Evolutionary conservation across 64 coral and sea anemone species (phyloP).

Genomic region (Catalaphyllia jardinei): DNA sequence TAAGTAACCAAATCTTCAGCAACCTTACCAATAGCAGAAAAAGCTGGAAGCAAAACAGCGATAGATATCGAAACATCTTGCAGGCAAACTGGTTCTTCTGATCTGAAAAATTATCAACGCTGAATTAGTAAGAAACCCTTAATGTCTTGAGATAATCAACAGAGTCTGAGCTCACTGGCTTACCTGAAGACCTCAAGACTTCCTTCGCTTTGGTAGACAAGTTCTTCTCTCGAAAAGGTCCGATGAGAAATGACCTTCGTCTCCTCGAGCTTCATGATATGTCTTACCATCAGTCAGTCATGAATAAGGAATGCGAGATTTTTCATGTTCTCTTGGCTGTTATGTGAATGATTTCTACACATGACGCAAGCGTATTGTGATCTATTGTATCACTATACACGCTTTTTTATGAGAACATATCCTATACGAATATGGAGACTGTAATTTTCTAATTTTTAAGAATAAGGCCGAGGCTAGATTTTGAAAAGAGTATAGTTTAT

Average conservation of each 20-base stretch:
- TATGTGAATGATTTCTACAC: too few species aligned
- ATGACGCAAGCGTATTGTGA: too few species aligned
- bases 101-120: background rate
- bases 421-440: too few species aligned
- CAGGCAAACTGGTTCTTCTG: background rate
- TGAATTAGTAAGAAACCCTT: background rate
- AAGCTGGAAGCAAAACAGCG: background rate
- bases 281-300: background rate
- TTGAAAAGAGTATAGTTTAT: too few species aligned
- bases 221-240: background rate
- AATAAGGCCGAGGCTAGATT: too few species aligned
- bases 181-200: background rate
- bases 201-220: background rate
- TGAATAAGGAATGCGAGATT: background rate
- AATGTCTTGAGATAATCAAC: too few species aligned
- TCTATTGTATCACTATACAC: too few species aligned
- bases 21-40: background rate
- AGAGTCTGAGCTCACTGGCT: too few species aligned
- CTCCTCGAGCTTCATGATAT: background rate
- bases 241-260: background rate
- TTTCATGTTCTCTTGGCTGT: background rate
- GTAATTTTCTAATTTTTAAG: too few species aligned
- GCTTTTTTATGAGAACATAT: too few species aligned
- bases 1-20: background rate
- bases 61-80: conserved; percentile 1